phyloP scores from a whole-genome alignment of 2,888 invertebrate genomes.

The Volucella bombylans region DNA sequence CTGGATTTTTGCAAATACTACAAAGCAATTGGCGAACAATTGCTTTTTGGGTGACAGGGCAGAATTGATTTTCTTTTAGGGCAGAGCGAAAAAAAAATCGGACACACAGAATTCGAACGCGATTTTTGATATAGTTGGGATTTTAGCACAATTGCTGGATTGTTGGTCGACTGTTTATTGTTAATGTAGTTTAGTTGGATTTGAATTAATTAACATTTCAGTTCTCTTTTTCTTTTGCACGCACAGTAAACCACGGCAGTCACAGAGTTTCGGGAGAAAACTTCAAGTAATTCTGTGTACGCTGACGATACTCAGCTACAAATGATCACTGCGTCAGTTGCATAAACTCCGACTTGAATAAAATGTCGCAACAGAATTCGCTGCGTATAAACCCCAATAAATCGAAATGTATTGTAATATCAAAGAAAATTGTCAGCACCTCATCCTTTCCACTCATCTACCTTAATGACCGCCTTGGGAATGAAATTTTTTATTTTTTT shows the following conservation, averaged over 20 bases:
- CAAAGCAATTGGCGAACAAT: slow-evolving; percentile 6
- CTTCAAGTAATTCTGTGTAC: slow-evolving; percentile 67
- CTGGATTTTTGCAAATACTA: slow-evolving; percentile 36
- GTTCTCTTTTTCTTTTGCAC: slow-evolving; percentile 64
- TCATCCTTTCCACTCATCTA: no score
- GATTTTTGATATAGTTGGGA: slow-evolving; percentile 17
- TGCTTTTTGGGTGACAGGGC: slow-evolving; percentile 62
- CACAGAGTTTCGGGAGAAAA: slow-evolving; percentile 68
- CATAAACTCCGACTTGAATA: no score
- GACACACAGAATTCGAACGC: slow-evolving; percentile 7
- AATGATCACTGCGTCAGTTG: no score
- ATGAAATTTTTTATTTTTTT: no score
- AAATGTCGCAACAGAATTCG: no score
- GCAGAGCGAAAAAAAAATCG: neutral
- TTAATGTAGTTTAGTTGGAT: slow-evolving; percentile 26
- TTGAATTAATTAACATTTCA: slow-evolving; percentile 49
- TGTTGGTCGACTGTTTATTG: slow-evolving; percentile 13
- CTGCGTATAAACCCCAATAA: no score
- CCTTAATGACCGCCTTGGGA: no score
- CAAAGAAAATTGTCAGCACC: no score
- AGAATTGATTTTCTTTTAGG: slow-evolving; percentile 62
- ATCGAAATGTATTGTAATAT: no score
- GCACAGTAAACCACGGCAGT: slow-evolving; percentile 64
- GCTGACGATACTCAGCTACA: no score
- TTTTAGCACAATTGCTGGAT: slow-evolving; percentile 22